Evolutionary conservation across 2,888 invertebrate species (phyloP).

Genomic region (Agrotis clavis): DNA sequence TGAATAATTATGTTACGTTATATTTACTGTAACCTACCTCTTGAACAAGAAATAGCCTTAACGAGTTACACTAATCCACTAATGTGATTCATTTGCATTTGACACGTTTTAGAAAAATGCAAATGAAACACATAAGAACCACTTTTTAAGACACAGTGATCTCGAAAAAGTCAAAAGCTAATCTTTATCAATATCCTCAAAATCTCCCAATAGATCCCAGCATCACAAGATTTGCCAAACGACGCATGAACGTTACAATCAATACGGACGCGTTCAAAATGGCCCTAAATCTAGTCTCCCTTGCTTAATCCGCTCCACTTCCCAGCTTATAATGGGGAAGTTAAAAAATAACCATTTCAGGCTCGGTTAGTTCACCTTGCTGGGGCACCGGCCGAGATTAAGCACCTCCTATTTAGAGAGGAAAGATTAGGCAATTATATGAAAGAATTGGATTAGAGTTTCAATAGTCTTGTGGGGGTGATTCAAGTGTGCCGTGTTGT

Average conservation of each 20-base stretch:
- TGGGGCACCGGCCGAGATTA: conserved; percentile 72
- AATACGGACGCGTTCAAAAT: conserved; percentile 81
- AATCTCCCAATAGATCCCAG: background rate
- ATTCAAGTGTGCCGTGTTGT: conserved; percentile 54
- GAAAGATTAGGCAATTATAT: conserved; percentile 86
- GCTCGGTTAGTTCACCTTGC: conserved; percentile 84
- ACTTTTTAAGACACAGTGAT: no score
- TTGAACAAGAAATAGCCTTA: no score
- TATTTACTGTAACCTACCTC: no score
- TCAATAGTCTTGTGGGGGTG: conserved; percentile 66
- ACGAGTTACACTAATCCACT: no score
- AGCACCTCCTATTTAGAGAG: conserved; percentile 79
- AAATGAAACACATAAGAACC: no score
- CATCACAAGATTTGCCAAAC: conserved; percentile 66
- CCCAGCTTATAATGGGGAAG: conserved; percentile 76
- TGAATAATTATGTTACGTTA: no score
- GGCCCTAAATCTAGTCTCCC: conserved; percentile 81
- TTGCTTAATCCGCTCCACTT: conserved; percentile 75
- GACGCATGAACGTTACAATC: conserved; percentile 81
- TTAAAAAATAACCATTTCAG: conserved; percentile 87
- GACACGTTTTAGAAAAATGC: no score
- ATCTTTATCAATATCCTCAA: background rate
- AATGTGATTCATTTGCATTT: no score
- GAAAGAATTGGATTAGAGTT: conserved; percentile 79
- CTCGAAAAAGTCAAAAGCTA: background rate